Conservation (phyloP, 92 coral and sea anemone species). For the Palythoa heliodiscus region DNA sequence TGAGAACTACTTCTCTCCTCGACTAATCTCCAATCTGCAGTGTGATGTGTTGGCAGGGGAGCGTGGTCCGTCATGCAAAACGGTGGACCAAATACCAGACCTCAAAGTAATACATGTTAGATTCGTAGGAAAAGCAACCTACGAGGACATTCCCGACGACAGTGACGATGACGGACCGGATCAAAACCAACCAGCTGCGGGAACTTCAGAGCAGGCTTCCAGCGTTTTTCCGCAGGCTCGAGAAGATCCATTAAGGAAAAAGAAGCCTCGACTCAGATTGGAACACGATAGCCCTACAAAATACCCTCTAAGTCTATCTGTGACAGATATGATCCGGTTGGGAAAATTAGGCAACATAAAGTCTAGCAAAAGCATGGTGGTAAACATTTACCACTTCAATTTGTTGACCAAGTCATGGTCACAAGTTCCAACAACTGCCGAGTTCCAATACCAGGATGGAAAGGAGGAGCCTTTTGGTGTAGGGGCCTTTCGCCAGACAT, state of each 20-base stretch:
- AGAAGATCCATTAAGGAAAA: constrained; percentile 7
- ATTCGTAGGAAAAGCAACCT: constrained; percentile 7
- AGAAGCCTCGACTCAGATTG: not conserved
- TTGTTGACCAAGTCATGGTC: not conserved
- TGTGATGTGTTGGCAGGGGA: constrained; percentile 9
- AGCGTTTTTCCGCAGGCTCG: not conserved
- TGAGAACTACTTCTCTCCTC: not conserved
- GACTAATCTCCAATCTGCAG: constrained; percentile 2
- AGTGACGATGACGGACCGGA: not conserved
- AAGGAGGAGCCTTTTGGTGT: not conserved
- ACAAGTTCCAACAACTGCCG: constrained; percentile 14
- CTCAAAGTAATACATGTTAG: constrained; percentile 15
- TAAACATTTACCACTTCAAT: not conserved
- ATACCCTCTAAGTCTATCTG: no score
- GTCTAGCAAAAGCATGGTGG: not conserved
- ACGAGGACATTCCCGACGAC: constrained; percentile 12
- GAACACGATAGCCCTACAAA: constrained; percentile 4
- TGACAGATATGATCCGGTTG: no score
- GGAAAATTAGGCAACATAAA: no score
- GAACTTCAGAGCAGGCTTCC: constrained; percentile 1
- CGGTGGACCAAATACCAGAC: constrained; percentile 16
- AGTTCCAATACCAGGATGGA: constrained; percentile 15
- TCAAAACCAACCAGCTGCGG: not conserved
- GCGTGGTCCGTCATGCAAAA: constrained; percentile 1
- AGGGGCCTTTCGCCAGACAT: constrained; percentile 14